These are phyloP conservation scores for Corvus cornix DNA, from an alignment of 2,113 vertebrate genomes.

Conservation along the genomic window DNA sequence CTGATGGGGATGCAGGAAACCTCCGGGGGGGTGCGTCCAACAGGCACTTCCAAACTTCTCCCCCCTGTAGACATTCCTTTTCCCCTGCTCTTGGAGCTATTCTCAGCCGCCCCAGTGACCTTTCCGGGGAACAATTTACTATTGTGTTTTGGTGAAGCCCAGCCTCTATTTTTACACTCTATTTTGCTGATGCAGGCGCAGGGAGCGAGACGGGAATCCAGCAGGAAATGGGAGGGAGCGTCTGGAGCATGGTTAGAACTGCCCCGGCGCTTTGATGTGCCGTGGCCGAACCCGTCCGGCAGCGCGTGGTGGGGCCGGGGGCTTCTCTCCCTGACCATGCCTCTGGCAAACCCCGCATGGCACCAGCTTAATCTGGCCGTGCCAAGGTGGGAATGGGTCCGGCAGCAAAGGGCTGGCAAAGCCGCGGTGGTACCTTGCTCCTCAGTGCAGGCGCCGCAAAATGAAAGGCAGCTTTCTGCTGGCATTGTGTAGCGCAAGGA, in stretches of 20 bases:
- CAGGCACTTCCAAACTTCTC: neutral
- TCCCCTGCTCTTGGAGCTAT: neutral
- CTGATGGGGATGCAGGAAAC: neutral
- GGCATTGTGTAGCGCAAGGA: neutral
- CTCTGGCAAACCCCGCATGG: fast-evolving
- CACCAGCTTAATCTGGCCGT: neutral
- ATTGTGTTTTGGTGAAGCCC: slow-evolving; percentile 64
- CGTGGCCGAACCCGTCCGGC: fast-evolving
- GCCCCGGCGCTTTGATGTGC: slow-evolving; percentile 28
- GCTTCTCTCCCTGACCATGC: neutral
- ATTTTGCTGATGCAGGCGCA: slow-evolving; percentile 60
- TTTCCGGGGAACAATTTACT: slow-evolving; percentile 67
- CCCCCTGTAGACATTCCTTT: neutral
- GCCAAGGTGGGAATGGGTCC: neutral
- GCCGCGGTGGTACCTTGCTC: fast-evolving
- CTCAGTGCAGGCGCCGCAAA: fast-evolving
- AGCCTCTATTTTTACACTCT: slow-evolving; percentile 68
- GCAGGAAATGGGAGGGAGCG: slow-evolving; percentile 63
- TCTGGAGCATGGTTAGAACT: neutral
- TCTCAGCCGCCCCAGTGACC: slow-evolving; percentile 41
- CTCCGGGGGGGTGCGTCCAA: neutral
- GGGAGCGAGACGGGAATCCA: slow-evolving; percentile 45
- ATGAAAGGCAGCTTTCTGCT: neutral
- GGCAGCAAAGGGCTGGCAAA: neutral
- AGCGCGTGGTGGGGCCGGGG: neutral